Percentiles rank a stretch among this genome's conserved stretches.
Conservation (phyloP, 1,140 invertebrate genomes). For the Heliconius himera region DNA sequence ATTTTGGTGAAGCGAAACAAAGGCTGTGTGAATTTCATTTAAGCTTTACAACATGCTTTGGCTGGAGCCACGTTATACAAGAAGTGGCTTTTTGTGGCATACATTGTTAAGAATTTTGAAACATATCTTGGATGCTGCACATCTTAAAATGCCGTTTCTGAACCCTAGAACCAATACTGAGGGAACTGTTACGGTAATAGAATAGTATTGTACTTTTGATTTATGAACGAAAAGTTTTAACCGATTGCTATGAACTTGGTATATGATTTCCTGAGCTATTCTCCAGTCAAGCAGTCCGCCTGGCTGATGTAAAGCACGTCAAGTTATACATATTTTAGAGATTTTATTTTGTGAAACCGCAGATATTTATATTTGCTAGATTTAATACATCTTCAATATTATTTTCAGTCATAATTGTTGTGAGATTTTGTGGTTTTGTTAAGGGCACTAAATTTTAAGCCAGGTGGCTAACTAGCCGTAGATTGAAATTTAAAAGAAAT, state of each 20-base stretch:
- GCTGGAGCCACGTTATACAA: conserved; percentile 23
- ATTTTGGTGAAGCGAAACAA: conserved; percentile 44
- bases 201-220: conserved; percentile 53
- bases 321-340: conserved; percentile 15
- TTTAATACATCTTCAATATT: background rate
- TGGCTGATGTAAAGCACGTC: background rate
- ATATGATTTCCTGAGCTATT: conserved; percentile 6
- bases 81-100: conserved; percentile 56
- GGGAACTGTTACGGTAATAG: conserved; percentile 46
- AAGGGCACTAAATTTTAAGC: no score
- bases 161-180: conserved; percentile 50
- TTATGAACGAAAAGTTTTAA: conserved; percentile 29
- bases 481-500: no score
- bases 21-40: conserved; percentile 55
- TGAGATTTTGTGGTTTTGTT: no score
- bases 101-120: conserved; percentile 47
- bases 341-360: conserved; percentile 13
- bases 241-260: conserved; percentile 15
- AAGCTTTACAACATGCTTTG: conserved; percentile 54
- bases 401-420: no score
- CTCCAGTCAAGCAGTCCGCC: background rate
- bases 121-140: conserved; percentile 32
- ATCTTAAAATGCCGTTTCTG: conserved; percentile 35
- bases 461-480: no score
- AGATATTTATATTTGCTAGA: conserved; percentile 1